These are phyloP conservation scores for Drosophila ercepeae DNA, from an alignment of 1,140 invertebrate species.

Conservation along the genomic window DNA sequence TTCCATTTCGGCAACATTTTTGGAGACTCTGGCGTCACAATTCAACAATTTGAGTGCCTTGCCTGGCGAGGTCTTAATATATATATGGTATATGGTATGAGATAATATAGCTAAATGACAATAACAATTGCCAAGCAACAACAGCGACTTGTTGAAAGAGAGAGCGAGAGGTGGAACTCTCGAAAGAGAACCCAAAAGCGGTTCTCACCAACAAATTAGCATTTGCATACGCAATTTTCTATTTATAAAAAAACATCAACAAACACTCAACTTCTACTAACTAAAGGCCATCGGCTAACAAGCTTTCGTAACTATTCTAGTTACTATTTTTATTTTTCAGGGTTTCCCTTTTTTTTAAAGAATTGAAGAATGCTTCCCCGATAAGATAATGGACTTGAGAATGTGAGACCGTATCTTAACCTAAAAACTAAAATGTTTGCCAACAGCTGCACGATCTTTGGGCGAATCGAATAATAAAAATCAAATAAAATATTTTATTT, in stretches of 20 bases:
- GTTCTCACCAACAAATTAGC: constrained; percentile 55
- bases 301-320: constrained; percentile 72
- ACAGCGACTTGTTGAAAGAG: constrained; percentile 70
- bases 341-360: neutral
- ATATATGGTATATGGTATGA: constrained; percentile 49
- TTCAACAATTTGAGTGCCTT: constrained; percentile 32
- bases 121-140: constrained; percentile 72
- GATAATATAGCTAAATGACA: constrained; percentile 63
- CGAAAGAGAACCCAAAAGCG: neutral
- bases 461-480: constrained; percentile 49
- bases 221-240: constrained; percentile 83
- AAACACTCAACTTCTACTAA: constrained; percentile 42
- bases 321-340: constrained; percentile 20
- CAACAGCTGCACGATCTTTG: constrained; percentile 41
- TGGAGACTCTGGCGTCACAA: constrained; percentile 49
- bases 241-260: constrained; percentile 78
- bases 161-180: constrained; percentile 8
- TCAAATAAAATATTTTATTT: neutral
- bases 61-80: constrained; percentile 11
- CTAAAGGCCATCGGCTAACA: constrained; percentile 16
- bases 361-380: constrained; percentile 5
- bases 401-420: constrained; percentile 16
- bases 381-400: constrained; percentile 26
- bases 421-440: constrained; percentile 29
- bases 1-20: constrained; percentile 29